Conservation (phyloP, 2,888 invertebrate species). For the Acanthopleura granulata region DNA sequence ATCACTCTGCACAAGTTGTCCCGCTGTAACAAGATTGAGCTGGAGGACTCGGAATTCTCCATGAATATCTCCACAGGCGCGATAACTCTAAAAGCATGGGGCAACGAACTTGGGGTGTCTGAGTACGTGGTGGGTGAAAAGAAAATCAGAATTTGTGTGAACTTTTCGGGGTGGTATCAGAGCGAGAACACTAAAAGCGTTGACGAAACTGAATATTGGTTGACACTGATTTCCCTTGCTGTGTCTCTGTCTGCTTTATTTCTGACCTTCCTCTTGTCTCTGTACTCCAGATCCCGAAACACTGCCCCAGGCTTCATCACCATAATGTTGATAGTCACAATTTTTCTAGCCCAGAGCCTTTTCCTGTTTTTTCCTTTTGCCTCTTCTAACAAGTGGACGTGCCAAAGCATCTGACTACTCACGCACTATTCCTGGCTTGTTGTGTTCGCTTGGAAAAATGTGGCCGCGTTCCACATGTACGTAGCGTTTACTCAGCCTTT, state of each 20-base stretch:
- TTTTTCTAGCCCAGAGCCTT: not conserved
- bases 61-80: not conserved
- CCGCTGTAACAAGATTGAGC: not conserved
- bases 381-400: not conserved
- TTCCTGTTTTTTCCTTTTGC: not conserved
- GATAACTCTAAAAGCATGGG: not conserved
- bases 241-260: not conserved
- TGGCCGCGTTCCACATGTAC: not conserved
- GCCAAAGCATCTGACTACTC: not conserved
- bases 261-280: not conserved
- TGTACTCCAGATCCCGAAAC: not conserved
- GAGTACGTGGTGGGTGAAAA: not conserved
- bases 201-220: not conserved
- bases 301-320: not conserved
- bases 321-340: not conserved
- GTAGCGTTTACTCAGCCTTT: not conserved
- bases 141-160: not conserved
- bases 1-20: not conserved
- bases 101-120: not conserved
- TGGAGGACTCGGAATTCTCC: not conserved
- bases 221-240: not conserved
- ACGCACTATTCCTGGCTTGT: not conserved
- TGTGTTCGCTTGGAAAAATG: slow-evolving; percentile 2
- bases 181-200: not conserved
- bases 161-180: not conserved